Evolutionary conservation across 2,797 vertebrate genomes (phyloP).

Genomic region (Fratercula arctica): DNA sequence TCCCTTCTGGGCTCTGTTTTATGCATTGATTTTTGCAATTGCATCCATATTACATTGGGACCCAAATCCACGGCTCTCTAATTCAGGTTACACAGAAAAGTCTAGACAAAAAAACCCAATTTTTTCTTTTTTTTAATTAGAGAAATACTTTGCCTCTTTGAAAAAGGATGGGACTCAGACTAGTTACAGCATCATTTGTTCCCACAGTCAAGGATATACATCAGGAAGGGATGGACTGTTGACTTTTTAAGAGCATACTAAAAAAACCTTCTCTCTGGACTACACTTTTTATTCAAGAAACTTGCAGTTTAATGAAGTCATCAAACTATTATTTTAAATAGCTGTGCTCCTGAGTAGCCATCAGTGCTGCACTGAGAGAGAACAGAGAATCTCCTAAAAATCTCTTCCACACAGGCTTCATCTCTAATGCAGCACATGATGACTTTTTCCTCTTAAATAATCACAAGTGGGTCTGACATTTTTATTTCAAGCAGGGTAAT

Average conservation of each 20-base stretch:
- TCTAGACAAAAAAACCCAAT: neutral
- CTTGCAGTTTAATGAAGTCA: neutral
- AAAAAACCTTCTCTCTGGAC: neutral
- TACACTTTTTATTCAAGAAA: neutral
- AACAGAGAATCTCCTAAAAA: neutral
- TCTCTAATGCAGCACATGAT: neutral
- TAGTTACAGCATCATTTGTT: neutral
- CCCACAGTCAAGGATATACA: neutral
- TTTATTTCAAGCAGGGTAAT: neutral
- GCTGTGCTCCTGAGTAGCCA: neutral
- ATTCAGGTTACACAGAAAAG: constrained; percentile 9
- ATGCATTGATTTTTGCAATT: constrained; percentile 44
- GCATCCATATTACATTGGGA: constrained; percentile 7
- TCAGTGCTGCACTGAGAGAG: neutral
- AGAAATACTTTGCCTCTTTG: neutral
- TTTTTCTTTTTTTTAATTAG: neutral
- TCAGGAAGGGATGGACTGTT: neutral
- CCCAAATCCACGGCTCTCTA: constrained; percentile 1
- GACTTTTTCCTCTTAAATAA: constrained; percentile 6
- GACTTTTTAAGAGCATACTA: neutral
- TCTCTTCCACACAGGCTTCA: neutral
- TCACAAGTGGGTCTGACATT: neutral
- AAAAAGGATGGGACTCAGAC: neutral
- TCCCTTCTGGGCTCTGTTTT: constrained; percentile 31
- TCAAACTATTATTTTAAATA: constrained; percentile 6